A percentile compares a stretch with the other conserved stretches of the same genome.
phyloP scores from a whole-genome alignment of 2,113 vertebrate genomes.

The Piaya cayana region DNA sequence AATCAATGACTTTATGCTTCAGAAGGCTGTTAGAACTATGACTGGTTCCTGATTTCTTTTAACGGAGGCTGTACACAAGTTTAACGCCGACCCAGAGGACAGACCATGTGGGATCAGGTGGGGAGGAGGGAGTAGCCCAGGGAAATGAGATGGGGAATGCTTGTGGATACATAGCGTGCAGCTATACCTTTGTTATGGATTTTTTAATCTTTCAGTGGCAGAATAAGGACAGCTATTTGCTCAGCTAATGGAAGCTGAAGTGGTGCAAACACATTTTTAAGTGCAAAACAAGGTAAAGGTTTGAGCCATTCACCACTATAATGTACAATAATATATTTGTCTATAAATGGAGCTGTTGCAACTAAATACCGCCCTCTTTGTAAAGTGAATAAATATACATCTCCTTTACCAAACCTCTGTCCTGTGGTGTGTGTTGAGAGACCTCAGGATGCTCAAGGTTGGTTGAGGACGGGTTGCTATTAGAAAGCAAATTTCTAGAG shows the following conservation, averaged over 20 bases:
- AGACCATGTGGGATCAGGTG: not conserved
- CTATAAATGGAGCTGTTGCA: slow-evolving; percentile 82
- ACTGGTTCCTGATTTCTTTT: slow-evolving; percentile 56
- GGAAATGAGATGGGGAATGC: slow-evolving; percentile 44
- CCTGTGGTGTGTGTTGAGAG: slow-evolving; percentile 65
- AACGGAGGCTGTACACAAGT: slow-evolving; percentile 62
- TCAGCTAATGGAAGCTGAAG: slow-evolving; percentile 56
- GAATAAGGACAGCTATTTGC: slow-evolving; percentile 56
- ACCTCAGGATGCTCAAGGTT: not conserved
- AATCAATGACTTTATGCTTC: slow-evolving; percentile 67
- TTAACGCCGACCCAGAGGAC: slow-evolving; percentile 44
- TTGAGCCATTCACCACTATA: slow-evolving; percentile 71
- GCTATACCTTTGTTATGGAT: slow-evolving; percentile 46
- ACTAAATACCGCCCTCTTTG: slow-evolving; percentile 82
- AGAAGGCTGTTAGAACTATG: slow-evolving; percentile 58
- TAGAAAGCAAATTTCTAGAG: not conserved
- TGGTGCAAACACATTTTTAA: slow-evolving; percentile 57
- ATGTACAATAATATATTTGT: slow-evolving; percentile 85
- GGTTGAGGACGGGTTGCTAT: not conserved
- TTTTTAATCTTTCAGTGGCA: slow-evolving; percentile 61
- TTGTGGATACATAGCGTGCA: slow-evolving; percentile 66
- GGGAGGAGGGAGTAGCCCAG: not conserved
- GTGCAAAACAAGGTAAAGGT: slow-evolving; percentile 53
- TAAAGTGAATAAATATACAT: slow-evolving; percentile 87
- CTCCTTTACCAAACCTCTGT: slow-evolving; percentile 78